phyloP scores from a whole-genome alignment of 1,140 invertebrate species.

The Diuraphis noxia region DNA sequence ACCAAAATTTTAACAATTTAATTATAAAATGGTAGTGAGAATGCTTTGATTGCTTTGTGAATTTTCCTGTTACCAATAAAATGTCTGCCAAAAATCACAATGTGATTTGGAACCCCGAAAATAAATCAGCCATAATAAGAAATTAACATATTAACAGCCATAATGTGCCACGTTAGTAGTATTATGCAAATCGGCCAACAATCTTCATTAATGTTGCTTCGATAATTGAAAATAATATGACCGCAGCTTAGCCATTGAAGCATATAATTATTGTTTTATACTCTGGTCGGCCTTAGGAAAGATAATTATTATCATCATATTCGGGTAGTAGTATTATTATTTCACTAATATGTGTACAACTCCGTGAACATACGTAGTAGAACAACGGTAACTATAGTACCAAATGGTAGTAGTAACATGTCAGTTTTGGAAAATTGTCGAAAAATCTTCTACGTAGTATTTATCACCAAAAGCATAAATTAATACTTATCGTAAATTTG shows the following conservation, averaged over 20 bases:
- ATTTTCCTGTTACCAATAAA: neutral
- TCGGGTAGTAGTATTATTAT: neutral
- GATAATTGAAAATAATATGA: neutral
- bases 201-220: neutral
- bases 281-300: neutral
- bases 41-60: neutral
- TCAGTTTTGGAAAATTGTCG: neutral
- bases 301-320: no score
- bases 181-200: no score
- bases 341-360: neutral
- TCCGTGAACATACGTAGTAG: neutral
- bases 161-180: neutral
- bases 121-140: neutral
- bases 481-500: neutral
- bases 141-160: neutral
- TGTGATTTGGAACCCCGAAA: neutral
- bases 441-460: neutral
- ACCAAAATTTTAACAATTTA: neutral
- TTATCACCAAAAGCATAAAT: neutral
- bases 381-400: neutral
- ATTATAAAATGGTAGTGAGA: neutral
- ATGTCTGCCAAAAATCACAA: neutral
- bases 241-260: neutral
- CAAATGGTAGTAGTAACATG: fast-evolving
- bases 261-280: neutral